Evolutionary conservation across 2,888 invertebrate genomes (phyloP), one percentile per base, ranked within the genome.

Genomic region (Habroteleia sp.): DNA sequence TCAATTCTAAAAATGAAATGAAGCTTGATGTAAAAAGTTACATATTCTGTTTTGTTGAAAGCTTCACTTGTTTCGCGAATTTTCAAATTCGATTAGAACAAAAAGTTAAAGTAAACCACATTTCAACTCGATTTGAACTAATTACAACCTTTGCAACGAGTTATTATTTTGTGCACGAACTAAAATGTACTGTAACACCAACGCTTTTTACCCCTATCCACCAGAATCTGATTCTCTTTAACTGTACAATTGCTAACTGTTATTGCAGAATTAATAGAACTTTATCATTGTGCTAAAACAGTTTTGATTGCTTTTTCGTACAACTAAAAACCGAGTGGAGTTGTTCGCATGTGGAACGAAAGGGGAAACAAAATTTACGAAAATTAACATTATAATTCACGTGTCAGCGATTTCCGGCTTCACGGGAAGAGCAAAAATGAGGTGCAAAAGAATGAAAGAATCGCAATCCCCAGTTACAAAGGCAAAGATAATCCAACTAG

Each of bases 341-440:
- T 11, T 5, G 23, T 11, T 23, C 14, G 23, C 10, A 17, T 4
- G 10, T 10, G 13, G 1, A 14, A 4, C 37, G 10, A 39, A 5
- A 39, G 20, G 6, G 7, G 41, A 8, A 42, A n/a, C 7, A 13
- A 41, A n/a, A 31, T 31, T 41, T 10, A n/a, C 8, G 23, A 42
- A 25, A 46, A 66, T 46, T 54, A 66, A 33, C 46, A 52, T 44
- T 54, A 54, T 66, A 66, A 66, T 66, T 66, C 31, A 31, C 44
- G 44, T 25, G 41, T 29, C 14, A 16, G 50, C 54, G 44, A 66
- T 54, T 46, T 50, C 41, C 41, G 5, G 41, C 41, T 39, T 23
- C 16, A 31, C 6, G 3, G 27, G 4, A 7, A 46, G 14, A 37
- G 27, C 52, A 33, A 33, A 33, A 33, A 48, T 33, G 33, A 48